These are phyloP conservation scores for Paelopatides confundens DNA, from an alignment of 53 echinoderm and acorn worm species.

Conservation along the genomic window DNA sequence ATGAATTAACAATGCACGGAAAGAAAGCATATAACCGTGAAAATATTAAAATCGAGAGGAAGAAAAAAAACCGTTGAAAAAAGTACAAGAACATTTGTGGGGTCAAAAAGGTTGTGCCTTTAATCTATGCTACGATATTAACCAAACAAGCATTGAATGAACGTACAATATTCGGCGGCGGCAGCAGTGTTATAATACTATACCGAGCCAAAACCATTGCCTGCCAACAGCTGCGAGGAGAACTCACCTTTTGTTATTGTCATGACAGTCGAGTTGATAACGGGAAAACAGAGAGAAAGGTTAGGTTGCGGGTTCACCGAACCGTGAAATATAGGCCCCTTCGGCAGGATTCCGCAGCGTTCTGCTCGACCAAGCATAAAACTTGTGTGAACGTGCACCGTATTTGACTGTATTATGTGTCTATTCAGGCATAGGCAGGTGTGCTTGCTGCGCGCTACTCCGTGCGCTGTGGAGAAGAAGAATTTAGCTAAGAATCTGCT, in stretches of 20 bases:
- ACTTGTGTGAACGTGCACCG: conserved; percentile 46
- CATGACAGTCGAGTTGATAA: conserved; percentile 42
- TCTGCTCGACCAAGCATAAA: conserved; percentile 51
- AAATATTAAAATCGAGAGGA: conserved; percentile 31
- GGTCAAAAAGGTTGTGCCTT: conserved; percentile 21
- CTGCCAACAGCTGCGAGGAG: conserved; percentile 33
- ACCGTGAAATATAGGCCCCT: conserved; percentile 55
- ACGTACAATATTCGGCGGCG: background rate
- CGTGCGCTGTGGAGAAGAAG: conserved; percentile 27
- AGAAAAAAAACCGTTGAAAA: background rate
- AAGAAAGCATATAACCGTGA: conserved; percentile 34
- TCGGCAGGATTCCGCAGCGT: conserved; percentile 47
- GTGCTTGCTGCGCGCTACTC: conserved; percentile 42
- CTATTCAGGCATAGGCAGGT: conserved; percentile 44
- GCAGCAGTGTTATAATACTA: background rate
- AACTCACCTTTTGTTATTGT: conserved; percentile 44
- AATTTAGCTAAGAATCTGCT: background rate
- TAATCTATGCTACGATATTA: conserved; percentile 18
- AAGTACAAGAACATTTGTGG: conserved; percentile 33
- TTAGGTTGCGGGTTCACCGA: conserved; percentile 50
- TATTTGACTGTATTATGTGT: conserved; percentile 47
- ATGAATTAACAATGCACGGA: conserved; percentile 51
- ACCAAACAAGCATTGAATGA: conserved; percentile 29
- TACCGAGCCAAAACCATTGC: background rate
- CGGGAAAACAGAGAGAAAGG: conserved; percentile 49